Percentiles rank a stretch among this genome's conserved stretches.
phyloP scores from a whole-genome alignment of 2,888 invertebrate genomes.

The Eupeodes latifasciatus region DNA sequence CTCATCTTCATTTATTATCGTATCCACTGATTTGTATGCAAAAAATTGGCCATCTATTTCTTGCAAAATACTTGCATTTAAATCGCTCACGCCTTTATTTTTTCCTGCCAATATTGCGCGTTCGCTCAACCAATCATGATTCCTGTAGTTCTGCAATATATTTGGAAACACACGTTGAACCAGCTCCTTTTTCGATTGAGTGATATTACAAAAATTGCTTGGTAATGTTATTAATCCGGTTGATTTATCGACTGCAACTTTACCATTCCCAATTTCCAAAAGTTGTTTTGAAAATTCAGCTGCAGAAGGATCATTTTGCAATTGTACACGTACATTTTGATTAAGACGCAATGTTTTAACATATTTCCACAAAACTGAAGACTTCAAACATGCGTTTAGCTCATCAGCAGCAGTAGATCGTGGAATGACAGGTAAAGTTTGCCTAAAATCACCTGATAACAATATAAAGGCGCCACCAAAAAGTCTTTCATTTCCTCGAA shows the following conservation, averaged over 20 bases:
- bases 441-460: constrained; percentile 60
- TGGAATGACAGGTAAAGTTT: constrained; percentile 75
- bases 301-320: constrained; percentile 62
- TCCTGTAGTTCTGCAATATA: not conserved
- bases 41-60: constrained; percentile 24
- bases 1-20: constrained; percentile 9
- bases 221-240: constrained; percentile 76
- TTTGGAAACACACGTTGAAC: constrained; percentile 29
- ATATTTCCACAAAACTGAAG: constrained; percentile 61
- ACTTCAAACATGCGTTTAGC: constrained; percentile 77
- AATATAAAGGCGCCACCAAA: constrained; percentile 64
- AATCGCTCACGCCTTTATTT: not conserved
- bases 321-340: constrained; percentile 57
- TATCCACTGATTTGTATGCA: constrained; percentile 17
- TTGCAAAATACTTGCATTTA: constrained; percentile 13
- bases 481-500: constrained; percentile 50
- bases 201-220: constrained; percentile 49
- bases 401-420: constrained; percentile 77
- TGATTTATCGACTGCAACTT: constrained; percentile 70
- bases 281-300: constrained; percentile 63
- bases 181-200: constrained; percentile 29
- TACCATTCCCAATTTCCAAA: constrained; percentile 72
- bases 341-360: constrained; percentile 59
- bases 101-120: constrained; percentile 7
- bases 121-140: constrained; percentile 1